phyloP scores from a whole-genome alignment of 2,113 vertebrate species.

The Tinamus guttatus region DNA sequence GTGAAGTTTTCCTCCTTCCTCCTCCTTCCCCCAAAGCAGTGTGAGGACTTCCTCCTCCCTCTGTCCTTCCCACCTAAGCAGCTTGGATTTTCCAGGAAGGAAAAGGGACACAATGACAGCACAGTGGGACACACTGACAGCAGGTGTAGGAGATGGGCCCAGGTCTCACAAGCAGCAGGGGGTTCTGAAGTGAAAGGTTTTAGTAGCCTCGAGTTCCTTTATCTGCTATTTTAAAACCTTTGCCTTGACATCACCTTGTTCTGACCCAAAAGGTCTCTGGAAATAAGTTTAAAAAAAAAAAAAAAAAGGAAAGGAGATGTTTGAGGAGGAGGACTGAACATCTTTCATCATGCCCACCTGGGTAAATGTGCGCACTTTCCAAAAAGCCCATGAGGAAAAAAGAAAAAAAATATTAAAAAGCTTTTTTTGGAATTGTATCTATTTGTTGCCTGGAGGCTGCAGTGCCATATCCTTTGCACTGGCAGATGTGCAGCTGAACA shows the following conservation, averaged over 20 bases:
- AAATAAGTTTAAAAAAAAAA: too few species aligned
- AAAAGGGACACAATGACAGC: neutral
- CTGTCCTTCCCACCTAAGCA: conserved; percentile 47
- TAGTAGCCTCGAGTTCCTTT: neutral
- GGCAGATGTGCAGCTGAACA: neutral
- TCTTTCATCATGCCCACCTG: neutral
- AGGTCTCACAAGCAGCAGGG: neutral
- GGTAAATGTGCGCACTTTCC: neutral
- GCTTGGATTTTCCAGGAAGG: conserved; percentile 6
- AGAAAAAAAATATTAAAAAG: neutral
- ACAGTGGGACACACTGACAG: neutral
- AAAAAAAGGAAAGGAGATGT: neutral
- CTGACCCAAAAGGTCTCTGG: accelerated
- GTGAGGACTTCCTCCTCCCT: neutral
- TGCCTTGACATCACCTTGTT: neutral
- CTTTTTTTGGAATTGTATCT: neutral
- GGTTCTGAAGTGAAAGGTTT: neutral
- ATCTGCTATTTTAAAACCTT: neutral
- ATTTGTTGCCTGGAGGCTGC: neutral
- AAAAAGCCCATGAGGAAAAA: neutral
- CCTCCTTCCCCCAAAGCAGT: neutral
- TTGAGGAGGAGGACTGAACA: neutral
- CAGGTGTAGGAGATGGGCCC: neutral
- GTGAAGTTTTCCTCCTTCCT: conserved; percentile 15
- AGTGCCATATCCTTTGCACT: neutral